Base-by-base conservation (phyloP, 2,113 vertebrate genomes). In the Menura novaehollandiae region DNA sequence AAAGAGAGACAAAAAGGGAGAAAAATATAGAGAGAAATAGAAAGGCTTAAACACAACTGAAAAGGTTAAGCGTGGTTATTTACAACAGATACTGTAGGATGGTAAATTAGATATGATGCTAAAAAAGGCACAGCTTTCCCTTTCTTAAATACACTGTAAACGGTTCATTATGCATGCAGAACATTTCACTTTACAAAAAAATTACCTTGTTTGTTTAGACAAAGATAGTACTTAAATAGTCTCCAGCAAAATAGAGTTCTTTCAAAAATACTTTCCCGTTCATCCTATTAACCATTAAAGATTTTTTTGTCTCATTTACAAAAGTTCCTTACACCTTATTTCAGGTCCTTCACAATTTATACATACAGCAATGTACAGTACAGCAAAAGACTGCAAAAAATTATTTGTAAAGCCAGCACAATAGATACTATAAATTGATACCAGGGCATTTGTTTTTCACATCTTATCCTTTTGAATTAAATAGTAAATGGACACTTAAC, bases 111-210 rank as follows among this genome's bases (percentile, higher is more conserved):
- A 99, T 99, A 99, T 99, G 99, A 99, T 99, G 98, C 98, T 98
- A 98, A 99, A 99, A 99, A 99, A 99, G 99, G 99, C 99, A 99
- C 99, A 99, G 98, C 98, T 99, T 99, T 99, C 99, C 99, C 99
- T 99, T 99, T 99, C 99, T 99, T 99, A 99, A 99, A 99, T 99
- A 99, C 99, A 99, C 99, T 99, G 99, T 99, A 99, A 99, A 99
- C 99, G 98, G 98, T 98, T 99, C 99, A 98, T 98, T 98, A 99
- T 98, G 99, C 99, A 99, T 99, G 99, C 99, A 99, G 99, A 99
- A 99, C 99, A 98, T 98, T 98, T 99, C 98, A 99, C 99, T 99
- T 99, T 99, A 99, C 99, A 98, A 99, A 99, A 99, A 99, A 97
- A 98, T 98, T 99, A 98, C 98, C 98, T 99, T 98, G 98, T 98